phyloP scores from a whole-genome alignment of 2,888 invertebrate genomes.

The Carcina quercana region DNA sequence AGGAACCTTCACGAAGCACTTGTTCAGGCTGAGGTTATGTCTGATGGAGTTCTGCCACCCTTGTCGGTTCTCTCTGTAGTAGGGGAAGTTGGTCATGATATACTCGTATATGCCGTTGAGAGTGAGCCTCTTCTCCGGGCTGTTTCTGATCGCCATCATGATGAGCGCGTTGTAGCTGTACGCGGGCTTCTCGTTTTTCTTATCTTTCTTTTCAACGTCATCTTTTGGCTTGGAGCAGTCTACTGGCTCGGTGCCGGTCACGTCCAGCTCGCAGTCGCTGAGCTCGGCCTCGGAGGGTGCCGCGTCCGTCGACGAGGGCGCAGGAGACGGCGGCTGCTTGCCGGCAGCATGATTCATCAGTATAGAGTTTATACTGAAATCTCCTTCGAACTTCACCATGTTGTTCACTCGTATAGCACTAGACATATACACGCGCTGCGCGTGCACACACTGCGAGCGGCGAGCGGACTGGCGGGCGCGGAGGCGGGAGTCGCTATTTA shows the following conservation, averaged over 20 bases:
- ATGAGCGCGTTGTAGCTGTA: conserved; percentile 99
- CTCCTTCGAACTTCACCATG: conserved; percentile 77
- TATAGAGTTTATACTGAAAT: conserved; percentile 88
- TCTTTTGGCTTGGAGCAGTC: conserved; percentile 77
- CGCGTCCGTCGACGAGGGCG: conserved; percentile 50
- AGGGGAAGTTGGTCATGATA: conserved; percentile 99
- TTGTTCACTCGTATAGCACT: conserved; percentile 43
- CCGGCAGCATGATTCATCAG: conserved; percentile 74
- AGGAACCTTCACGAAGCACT: conserved; percentile 98
- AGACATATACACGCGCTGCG: conserved; percentile 26
- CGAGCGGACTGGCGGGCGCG: conserved; percentile 61
- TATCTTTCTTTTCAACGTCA: conserved; percentile 54
- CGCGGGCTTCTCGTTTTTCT: conserved; percentile 94
- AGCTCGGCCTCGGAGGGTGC: conserved; percentile 56
- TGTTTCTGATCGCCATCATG: conserved; percentile 99
- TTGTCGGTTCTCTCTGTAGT: conserved; percentile 97
- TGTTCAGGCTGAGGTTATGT: conserved; percentile 97
- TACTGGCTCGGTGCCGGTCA: conserved; percentile 83
- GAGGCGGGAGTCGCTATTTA: conserved; percentile 55
- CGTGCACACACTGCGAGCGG: conserved; percentile 49
- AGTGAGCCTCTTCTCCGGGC: conserved; percentile 94
- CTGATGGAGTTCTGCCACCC: conserved; percentile 99
- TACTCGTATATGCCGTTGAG: conserved; percentile 99
- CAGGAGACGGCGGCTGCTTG: conserved; percentile 58
- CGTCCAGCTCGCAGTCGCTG: conserved; percentile 83